Evolutionary conservation across 2,113 vertebrate genomes (phyloP).

Genomic region (Oriolus oriolus): DNA sequence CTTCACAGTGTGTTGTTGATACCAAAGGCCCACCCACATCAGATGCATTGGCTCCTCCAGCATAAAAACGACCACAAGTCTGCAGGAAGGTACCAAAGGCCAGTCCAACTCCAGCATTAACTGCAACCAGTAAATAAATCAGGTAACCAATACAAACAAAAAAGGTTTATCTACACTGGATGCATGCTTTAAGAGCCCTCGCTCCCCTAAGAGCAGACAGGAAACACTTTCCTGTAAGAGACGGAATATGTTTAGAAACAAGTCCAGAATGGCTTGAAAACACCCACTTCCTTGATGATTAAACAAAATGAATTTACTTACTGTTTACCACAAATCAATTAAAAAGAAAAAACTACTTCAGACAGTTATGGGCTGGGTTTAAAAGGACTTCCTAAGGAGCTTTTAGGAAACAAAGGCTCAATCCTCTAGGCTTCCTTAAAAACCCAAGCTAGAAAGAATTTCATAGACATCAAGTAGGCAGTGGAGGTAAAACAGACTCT

Average conservation of each 20-base stretch:
- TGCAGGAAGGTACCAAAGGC: neutral
- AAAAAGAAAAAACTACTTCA: neutral
- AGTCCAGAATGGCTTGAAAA: neutral
- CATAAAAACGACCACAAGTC: neutral
- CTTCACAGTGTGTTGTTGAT: neutral
- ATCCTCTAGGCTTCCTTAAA: neutral
- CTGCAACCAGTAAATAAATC: neutral
- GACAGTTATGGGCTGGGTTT: neutral
- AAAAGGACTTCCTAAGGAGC: neutral
- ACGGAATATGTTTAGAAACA: neutral
- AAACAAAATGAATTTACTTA: neutral
- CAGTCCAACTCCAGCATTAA: neutral
- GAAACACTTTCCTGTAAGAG: neutral
- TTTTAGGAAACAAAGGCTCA: neutral
- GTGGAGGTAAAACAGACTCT: neutral
- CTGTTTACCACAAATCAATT: neutral
- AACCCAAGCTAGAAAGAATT: neutral
- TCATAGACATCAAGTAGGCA: neutral
- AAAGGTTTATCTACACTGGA: neutral
- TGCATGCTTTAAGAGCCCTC: neutral
- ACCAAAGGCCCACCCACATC: neutral
- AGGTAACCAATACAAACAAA: neutral
- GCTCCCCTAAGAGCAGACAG: neutral
- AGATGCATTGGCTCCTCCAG: neutral
- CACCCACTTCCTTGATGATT: neutral